These are phyloP conservation scores for Drosophila longiperda DNA, from an alignment of 2,888 invertebrate species.

Conservation along the genomic window DNA sequence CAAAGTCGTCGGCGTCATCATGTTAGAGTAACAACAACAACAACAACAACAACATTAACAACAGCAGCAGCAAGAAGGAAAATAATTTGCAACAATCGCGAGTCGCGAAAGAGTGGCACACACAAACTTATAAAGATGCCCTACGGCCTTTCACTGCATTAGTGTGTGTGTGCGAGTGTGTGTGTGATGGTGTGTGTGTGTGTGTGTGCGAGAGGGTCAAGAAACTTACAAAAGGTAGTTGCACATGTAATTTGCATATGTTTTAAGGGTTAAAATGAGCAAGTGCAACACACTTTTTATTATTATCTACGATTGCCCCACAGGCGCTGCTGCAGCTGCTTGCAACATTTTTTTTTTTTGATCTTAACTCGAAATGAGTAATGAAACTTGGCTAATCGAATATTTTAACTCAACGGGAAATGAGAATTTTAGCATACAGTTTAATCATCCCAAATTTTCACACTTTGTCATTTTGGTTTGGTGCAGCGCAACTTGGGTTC, in stretches of 20 bases:
- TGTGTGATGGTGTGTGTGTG: conserved; percentile 1
- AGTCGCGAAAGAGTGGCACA: conserved; percentile 24
- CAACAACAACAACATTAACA: background rate
- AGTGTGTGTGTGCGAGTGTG: conserved; percentile 1
- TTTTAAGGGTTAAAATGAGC: conserved; percentile 34
- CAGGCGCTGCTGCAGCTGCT: conserved; percentile 1
- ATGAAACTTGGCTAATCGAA: background rate
- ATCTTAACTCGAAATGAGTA: background rate
- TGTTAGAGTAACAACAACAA: conserved; percentile 16
- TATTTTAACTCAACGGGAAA: background rate
- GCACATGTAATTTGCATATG: conserved; percentile 19
- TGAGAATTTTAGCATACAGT: background rate
- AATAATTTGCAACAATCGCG: conserved; percentile 68
- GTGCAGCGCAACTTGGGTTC: conserved; percentile 56
- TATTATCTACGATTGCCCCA: conserved; percentile 1
- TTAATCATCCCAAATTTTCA: background rate
- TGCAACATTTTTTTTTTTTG: background rate
- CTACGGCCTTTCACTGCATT: conserved; percentile 36
- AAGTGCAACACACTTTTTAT: conserved; percentile 18
- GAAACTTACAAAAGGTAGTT: conserved; percentile 49
- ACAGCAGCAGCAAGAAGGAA: conserved; percentile 7
- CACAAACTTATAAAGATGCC: conserved; percentile 58
- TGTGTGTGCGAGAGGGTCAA: conserved; percentile 31
- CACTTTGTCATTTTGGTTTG: background rate
- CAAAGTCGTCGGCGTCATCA: conserved; percentile 32